These are phyloP conservation scores for Drosophila melanocephala DNA, from an alignment of 2,888 invertebrate genomes.

Conservation along the genomic window DNA sequence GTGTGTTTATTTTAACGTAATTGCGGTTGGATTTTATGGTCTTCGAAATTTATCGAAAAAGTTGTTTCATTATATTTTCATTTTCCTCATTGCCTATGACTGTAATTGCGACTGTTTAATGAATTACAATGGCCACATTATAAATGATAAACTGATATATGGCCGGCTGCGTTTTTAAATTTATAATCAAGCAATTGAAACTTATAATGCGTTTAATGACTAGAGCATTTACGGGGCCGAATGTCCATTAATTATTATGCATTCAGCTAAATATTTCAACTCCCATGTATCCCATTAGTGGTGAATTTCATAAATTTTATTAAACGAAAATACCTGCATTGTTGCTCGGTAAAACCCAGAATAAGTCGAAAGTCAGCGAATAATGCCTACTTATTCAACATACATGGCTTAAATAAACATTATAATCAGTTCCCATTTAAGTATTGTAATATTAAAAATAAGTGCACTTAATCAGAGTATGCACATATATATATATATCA, in stretches of 20 bases:
- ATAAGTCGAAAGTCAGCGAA: neutral
- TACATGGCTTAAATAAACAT: neutral
- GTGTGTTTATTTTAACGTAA: conserved; percentile 24
- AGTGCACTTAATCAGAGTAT: neutral
- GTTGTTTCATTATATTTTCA: conserved; percentile 11
- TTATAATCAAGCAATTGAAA: conserved; percentile 32
- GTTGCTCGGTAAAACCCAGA: neutral
- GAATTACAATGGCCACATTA: conserved; percentile 50
- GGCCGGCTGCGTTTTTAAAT: conserved; percentile 31
- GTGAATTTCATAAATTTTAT: neutral
- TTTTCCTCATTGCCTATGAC: conserved; percentile 24
- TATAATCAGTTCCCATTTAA: neutral
- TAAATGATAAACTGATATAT: conserved; percentile 45
- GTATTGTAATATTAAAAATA: neutral
- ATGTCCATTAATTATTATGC: conserved; percentile 31
- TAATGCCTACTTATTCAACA: neutral
- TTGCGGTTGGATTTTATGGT: conserved; percentile 13
- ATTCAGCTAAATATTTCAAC: conserved; percentile 21
- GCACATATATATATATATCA: no score
- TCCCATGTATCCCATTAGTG: conserved; percentile 15
- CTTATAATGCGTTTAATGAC: conserved; percentile 44
- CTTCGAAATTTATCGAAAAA: conserved; percentile 52
- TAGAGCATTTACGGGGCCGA: conserved; percentile 28
- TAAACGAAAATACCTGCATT: neutral
- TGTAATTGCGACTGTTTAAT: conserved; percentile 49